These are phyloP conservation scores for Hirudinaria manillensis DNA, from an alignment of 2,888 invertebrate genomes.

Conservation along the genomic window DNA sequence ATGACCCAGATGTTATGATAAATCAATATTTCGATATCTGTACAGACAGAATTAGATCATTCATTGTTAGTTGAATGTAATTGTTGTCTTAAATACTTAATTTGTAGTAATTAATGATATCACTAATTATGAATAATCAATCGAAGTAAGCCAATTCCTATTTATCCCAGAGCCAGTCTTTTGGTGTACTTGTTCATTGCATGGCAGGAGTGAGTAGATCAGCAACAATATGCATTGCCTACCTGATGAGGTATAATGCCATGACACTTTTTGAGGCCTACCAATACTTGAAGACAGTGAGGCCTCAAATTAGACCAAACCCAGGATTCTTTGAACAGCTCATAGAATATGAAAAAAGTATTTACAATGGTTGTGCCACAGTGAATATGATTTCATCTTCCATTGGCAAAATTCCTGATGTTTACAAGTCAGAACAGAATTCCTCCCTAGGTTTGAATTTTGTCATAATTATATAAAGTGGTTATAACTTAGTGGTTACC, in stretches of 20 bases:
- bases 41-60: not conserved
- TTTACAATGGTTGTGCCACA: slow-evolving; percentile 61
- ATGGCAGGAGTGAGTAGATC: slow-evolving; percentile 84
- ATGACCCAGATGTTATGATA: slow-evolving; percentile 12
- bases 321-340: slow-evolving; percentile 75
- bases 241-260: slow-evolving; percentile 75
- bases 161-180: slow-evolving; percentile 57
- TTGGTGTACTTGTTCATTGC: slow-evolving; percentile 76
- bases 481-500: too few relatives aligned
- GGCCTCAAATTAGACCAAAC: slow-evolving; percentile 80
- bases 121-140: not conserved
- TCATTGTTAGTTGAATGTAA: not conserved
- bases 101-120: not conserved
- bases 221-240: slow-evolving; percentile 76
- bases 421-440: slow-evolving; percentile 46
- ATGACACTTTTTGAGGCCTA: slow-evolving; percentile 75
- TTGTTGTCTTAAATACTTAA: not conserved
- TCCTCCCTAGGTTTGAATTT: slow-evolving; percentile 16
- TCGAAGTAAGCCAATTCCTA: not conserved
- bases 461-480: too few relatives aligned
- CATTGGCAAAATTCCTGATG: slow-evolving; percentile 50
- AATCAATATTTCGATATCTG: slow-evolving; percentile 17
- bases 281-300: slow-evolving; percentile 66
- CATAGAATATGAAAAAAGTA: slow-evolving; percentile 71
- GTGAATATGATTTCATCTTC: slow-evolving; percentile 69